These are phyloP conservation scores for Calosoma granatense DNA, from an alignment of 1,140 invertebrate species.

Conservation along the genomic window DNA sequence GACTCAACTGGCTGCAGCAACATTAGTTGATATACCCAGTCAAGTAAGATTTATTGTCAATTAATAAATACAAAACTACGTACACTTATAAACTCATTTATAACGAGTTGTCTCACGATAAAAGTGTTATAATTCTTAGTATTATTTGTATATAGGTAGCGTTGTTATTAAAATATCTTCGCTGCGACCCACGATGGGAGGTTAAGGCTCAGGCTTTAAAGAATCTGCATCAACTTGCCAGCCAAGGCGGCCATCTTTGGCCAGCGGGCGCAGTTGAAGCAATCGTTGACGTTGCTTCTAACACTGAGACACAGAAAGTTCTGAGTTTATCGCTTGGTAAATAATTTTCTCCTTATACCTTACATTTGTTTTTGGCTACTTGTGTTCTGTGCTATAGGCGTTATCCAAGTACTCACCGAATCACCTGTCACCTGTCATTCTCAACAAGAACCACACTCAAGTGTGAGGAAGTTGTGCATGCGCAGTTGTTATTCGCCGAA, in stretches of 20 bases:
- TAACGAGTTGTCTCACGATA: background rate
- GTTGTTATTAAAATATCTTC: conserved; percentile 45
- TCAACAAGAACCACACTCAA: conserved; percentile 39
- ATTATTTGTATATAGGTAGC: conserved; percentile 35
- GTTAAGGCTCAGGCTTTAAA: conserved; percentile 67
- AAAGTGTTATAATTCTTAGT: too few relatives aligned
- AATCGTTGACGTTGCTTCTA: conserved; percentile 28
- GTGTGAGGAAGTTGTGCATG: conserved; percentile 41
- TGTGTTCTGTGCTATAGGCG: conserved; percentile 19
- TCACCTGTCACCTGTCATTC: conserved; percentile 44
- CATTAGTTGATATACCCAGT: conserved; percentile 81
- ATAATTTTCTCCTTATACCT: conserved; percentile 9
- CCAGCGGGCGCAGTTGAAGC: conserved; percentile 46
- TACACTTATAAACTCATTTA: background rate
- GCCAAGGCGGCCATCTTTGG: conserved; percentile 73
- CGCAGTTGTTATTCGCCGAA: conserved; percentile 50
- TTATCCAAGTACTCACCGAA: conserved; percentile 43
- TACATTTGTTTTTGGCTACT: conserved; percentile 11
- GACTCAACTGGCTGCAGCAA: conserved; percentile 76
- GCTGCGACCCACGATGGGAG: conserved; percentile 51
- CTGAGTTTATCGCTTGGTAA: conserved; percentile 33
- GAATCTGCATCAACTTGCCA: conserved; percentile 65
- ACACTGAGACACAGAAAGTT: conserved; percentile 23
- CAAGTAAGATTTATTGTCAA: conserved; percentile 48
- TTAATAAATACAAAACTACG: too few relatives aligned